Evolutionary conservation across 2,888 invertebrate species (phyloP).

Genomic region (Coelogynopora nodosa): DNA sequence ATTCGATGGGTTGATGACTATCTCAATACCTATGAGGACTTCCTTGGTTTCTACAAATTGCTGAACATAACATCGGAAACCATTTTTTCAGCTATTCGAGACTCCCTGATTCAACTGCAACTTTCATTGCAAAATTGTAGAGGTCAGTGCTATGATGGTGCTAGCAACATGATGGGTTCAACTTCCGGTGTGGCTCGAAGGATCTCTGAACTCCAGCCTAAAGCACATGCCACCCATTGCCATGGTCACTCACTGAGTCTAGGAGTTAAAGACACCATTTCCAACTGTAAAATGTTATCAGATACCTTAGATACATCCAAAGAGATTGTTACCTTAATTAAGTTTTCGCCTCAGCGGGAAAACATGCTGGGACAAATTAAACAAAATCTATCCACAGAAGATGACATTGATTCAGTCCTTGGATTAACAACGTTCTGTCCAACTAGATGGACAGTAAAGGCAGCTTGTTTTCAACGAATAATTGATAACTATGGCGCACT

Average conservation of each 20-base stretch:
- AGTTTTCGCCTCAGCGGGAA: background rate
- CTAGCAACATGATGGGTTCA: background rate
- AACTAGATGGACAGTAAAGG: constrained; percentile 10
- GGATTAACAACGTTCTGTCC: background rate
- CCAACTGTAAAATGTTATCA: constrained; percentile 18
- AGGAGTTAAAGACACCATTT: constrained; percentile 27
- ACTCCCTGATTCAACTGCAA: background rate
- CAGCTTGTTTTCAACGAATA: background rate
- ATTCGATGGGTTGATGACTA: no score
- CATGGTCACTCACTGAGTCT: background rate
- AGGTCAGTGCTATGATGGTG: constrained; percentile 16
- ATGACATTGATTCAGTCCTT: constrained; percentile 1
- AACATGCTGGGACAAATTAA: constrained; percentile 24
- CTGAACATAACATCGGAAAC: no score
- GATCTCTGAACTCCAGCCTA: background rate
- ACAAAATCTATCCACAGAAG: constrained; percentile 28
- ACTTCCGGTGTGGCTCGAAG: background rate
- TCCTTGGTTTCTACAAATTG: no score
- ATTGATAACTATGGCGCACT: background rate
- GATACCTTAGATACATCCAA: constrained; percentile 24
- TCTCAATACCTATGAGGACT: no score
- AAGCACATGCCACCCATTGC: constrained; percentile 18
- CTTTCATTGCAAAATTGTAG: constrained; percentile 23
- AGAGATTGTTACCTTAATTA: constrained; percentile 24
- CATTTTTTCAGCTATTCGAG: background rate